phyloP scores from a whole-genome alignment of 1,140 invertebrate genomes.

The Penaeus japonicus region DNA sequence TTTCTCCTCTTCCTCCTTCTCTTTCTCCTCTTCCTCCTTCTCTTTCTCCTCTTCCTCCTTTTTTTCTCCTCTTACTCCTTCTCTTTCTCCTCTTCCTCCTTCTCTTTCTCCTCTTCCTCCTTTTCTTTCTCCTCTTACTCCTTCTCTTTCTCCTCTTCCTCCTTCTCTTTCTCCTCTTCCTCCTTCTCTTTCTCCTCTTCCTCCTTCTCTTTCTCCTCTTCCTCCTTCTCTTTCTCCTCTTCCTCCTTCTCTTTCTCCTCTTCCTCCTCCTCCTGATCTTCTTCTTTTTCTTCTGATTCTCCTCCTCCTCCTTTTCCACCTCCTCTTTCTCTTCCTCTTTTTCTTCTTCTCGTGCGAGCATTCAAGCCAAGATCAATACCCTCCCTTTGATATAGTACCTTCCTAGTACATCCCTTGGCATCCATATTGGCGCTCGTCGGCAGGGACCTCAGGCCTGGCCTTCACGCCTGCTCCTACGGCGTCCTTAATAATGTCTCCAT shows the following conservation, averaged over 20 bases:
- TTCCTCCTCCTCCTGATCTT: neutral
- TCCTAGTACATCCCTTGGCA: too few species aligned
- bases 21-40: neutral
- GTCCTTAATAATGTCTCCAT: too few species aligned
- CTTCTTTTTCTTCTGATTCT: neutral
- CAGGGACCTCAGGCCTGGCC: neutral
- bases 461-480: too few species aligned
- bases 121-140: neutral
- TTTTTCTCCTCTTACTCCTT: neutral
- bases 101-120: neutral
- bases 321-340: neutral
- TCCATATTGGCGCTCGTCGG: neutral
- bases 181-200: neutral
- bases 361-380: too few species aligned
- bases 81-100: neutral
- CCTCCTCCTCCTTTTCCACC: neutral
- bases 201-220: slow-evolving; percentile 11
- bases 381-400: too few species aligned
- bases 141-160: neutral
- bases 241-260: neutral
- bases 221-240: neutral
- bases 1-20: neutral
- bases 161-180: neutral
- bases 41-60: neutral
- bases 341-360: neutral